Evolutionary conservation across 2,797 vertebrate species (phyloP), one percentile per base, ranked within the genome.

Genomic region (Parambassis ranga): DNA sequence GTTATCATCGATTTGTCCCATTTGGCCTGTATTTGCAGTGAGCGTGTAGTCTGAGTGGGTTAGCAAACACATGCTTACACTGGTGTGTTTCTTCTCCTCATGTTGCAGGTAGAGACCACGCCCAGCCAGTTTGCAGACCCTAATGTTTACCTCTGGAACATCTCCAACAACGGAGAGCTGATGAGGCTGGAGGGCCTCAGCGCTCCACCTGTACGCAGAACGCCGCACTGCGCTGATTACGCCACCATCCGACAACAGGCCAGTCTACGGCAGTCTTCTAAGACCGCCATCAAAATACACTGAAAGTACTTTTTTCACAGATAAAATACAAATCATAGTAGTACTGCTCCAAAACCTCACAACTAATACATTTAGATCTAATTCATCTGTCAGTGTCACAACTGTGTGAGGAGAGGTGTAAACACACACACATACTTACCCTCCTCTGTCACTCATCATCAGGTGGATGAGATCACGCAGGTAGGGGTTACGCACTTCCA

Each of bases 101-200:
- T 66, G 27, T 66, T 32, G 35, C 1, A 98, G 98, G 94, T 97
- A 65, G 97, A 98, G 82, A 93, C 92, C 0, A 92, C 88, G 2
- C 94, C 94, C 0, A 75, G 93, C 61, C 96, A 96, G 87, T 98
- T 97, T 64, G 90, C 92, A 3, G 96, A 99, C 89, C 88, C 90
- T 16, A 95, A 71, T 39, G 87, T 98, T 63, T 99, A 99, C 52
- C 50, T 95, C 62, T 99, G 96, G 98, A 96, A 98, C 20, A 65
- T 94, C 72, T 92, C 95, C 59, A 93, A 90, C 51, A 95, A 92
- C 0, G 95, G 96, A 51, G 86, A 93, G 49, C 94, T 98, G 49
- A 88, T 91, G 44, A 94, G 89, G 78, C 79, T 98, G 62, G 88
- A 94, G 1, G 95, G 94, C 18, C 62, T 89, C 31, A 65, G 39